Conservation (phyloP, 2,888 invertebrate genomes). For the Hydraecia micacea region DNA sequence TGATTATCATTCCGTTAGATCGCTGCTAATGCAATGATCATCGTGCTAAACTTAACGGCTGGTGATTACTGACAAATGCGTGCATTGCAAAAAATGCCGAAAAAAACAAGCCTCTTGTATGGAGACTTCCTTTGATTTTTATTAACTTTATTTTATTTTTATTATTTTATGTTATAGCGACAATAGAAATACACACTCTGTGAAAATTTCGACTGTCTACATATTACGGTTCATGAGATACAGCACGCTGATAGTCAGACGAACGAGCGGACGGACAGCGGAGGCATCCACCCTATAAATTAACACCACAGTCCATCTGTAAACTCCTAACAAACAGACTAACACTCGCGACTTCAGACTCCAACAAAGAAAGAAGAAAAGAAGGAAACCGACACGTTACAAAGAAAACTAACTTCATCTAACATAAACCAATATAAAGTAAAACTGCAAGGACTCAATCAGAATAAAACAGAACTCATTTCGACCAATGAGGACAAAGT, state of each 20-base stretch:
- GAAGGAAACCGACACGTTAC: constrained; percentile 27
- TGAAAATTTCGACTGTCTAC: too few species aligned
- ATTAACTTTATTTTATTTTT: too few species aligned
- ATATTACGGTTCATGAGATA: too few species aligned
- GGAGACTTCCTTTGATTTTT: too few species aligned
- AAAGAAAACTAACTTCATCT: constrained; percentile 29
- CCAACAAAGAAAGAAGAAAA: background rate
- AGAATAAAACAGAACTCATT: constrained; percentile 55
- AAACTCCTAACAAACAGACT: constrained; percentile 2
- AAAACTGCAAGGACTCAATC: constrained; percentile 50
- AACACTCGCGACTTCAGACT: background rate
- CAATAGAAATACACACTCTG: too few species aligned
- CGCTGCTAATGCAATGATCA: background rate
- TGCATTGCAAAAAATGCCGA: too few species aligned
- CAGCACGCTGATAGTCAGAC: too few species aligned
- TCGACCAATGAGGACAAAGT: constrained; percentile 55
- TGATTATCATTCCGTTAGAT: background rate
- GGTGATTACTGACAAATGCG: too few species aligned
- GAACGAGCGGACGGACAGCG: too few species aligned
- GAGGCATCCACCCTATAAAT: background rate
- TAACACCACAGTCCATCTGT: background rate
- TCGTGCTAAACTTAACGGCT: too few species aligned
- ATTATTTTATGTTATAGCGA: too few species aligned
- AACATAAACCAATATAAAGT: constrained; percentile 42
- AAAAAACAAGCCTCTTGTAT: too few species aligned